Percentiles rank a stretch among this genome's conserved stretches.
These are phyloP conservation scores for Gnatocerus cornutus DNA, from an alignment of 2,888 invertebrate genomes.

Conservation along the genomic window DNA sequence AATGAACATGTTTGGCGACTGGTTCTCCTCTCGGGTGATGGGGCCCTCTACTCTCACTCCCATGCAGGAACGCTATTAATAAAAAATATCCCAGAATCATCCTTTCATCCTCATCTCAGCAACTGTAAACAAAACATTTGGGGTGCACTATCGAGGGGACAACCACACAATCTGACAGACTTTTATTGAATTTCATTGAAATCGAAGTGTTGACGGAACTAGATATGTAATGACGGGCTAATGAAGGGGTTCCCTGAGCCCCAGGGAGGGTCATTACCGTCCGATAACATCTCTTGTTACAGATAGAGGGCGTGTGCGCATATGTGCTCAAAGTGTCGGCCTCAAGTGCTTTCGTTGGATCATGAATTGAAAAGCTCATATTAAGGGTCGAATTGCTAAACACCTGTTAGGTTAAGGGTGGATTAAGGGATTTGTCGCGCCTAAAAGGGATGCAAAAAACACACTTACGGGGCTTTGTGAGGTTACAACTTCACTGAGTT, in stretches of 20 bases:
- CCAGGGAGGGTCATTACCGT: slow-evolving; percentile 69
- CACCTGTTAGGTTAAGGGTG: slow-evolving; percentile 45
- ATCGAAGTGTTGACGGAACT: slow-evolving; percentile 67
- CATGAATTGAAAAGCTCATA: slow-evolving; percentile 45
- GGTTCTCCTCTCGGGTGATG: slow-evolving; percentile 77
- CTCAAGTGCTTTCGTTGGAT: slow-evolving; percentile 65
- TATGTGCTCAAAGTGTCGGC: slow-evolving; percentile 68
- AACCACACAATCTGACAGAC: slow-evolving; percentile 49
- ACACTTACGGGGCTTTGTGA: too few species aligned
- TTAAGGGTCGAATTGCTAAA: slow-evolving; percentile 44
- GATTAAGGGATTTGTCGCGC: slow-evolving; percentile 44
- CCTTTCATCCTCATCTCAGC: slow-evolving; percentile 36
- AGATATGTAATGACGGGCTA: slow-evolving; percentile 67
- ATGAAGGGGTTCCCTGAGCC: slow-evolving; percentile 67
- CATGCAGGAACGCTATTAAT: slow-evolving; percentile 16
- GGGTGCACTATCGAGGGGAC: slow-evolving; percentile 31
- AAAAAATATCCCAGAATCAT: slow-evolving; percentile 36
- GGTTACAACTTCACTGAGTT: too few species aligned
- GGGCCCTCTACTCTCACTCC: slow-evolving; percentile 72
- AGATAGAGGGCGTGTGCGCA: slow-evolving; percentile 64
- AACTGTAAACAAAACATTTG: slow-evolving; percentile 42
- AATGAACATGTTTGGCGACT: slow-evolving; percentile 73
- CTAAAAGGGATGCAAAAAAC: background rate
- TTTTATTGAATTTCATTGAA: slow-evolving; percentile 67
- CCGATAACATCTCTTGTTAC: slow-evolving; percentile 70